phyloP scores from a whole-genome alignment of 37 sponge, comb jelly and placozoan genomes.

The Axinella damicornis region DNA sequence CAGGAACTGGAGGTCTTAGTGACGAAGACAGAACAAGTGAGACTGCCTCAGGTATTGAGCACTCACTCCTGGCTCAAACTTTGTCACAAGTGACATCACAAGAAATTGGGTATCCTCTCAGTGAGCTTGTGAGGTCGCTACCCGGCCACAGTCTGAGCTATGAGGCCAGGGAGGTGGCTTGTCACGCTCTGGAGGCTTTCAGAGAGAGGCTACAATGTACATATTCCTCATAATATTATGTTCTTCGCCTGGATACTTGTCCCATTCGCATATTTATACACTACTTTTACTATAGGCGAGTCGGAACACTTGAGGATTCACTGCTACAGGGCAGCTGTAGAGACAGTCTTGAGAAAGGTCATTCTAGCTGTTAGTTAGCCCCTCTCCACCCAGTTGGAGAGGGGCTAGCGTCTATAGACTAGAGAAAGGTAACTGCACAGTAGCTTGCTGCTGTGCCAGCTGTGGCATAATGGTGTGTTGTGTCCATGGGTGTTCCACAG shows the following conservation, averaged over 20 bases:
- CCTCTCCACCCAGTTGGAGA: not conserved
- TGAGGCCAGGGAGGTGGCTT: conserved; percentile 76
- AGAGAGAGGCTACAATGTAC: conserved; percentile 29
- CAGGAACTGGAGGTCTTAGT: no score
- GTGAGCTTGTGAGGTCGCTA: conserved; percentile 22
- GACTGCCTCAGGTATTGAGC: no score
- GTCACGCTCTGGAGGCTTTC: conserved; percentile 74
- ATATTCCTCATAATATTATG: not conserved
- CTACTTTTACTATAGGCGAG: not conserved
- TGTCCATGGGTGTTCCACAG: conserved; percentile 31
- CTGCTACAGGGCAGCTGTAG: conserved; percentile 75
- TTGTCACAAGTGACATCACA: no score
- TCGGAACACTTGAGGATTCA: conserved; percentile 64
- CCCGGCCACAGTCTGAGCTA: conserved; percentile 60
- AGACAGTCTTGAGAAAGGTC: conserved; percentile 73
- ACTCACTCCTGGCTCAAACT: no score
- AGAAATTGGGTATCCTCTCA: conserved; percentile 67
- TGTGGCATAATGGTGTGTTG: no score
- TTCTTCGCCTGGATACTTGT: not conserved
- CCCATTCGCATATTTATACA: not conserved
- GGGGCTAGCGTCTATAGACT: no score
- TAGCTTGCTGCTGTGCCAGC: no score
- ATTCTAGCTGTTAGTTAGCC: no score
- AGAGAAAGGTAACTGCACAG: no score
- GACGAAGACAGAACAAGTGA: not conserved